Base-by-base conservation (phyloP, 2,888 invertebrate species). In the Pyrochroa serraticornis region DNA sequence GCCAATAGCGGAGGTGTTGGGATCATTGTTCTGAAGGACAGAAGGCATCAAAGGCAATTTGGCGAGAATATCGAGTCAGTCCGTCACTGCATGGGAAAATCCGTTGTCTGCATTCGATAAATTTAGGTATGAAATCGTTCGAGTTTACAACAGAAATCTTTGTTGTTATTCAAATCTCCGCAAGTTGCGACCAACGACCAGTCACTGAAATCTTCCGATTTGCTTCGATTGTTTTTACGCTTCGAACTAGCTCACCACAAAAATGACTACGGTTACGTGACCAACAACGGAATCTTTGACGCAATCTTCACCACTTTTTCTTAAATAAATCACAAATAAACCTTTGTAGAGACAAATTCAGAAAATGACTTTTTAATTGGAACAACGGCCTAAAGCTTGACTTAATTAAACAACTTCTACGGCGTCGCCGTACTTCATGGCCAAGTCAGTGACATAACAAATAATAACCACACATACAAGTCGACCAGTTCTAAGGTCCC, bases 391-490 rank as follows among this genome's bases (percentile, higher is more conserved):
- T 41, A 42, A 31, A 38, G 44, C 44, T 52, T 7, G 38, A 52
- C 44, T 52, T 52, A 52, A 52, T 52, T 52, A 52, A 52, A 52
- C 44, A 44, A 52, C 43, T 44, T 35, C 35, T 10, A 30, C 43
- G 49, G 51, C 38, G 22, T 2, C 22, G 51, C 43, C 43, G 51
- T 51, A 43, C 51, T 50, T 51, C 51, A 51, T 51, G 51, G 51
- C 43, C 51, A 51, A 43, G 51, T 43, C 43, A 42, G 43, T 51
- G 51, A 43, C 51, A 43, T 43, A 43, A 51, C 43, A 51, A 43
- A 51, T 50, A 43, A 49, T 47, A 38, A 22, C 37, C 22, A 22
- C 22, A 22, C 22, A 22, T 47, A 14, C 49, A 41, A 13, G 49
- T 32, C 34, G 36, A 49, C 49, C 41, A 13, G 49, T 41, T 49